Conservation (phyloP, 2,888 invertebrate species). For the Seira sanloemensis region DNA sequence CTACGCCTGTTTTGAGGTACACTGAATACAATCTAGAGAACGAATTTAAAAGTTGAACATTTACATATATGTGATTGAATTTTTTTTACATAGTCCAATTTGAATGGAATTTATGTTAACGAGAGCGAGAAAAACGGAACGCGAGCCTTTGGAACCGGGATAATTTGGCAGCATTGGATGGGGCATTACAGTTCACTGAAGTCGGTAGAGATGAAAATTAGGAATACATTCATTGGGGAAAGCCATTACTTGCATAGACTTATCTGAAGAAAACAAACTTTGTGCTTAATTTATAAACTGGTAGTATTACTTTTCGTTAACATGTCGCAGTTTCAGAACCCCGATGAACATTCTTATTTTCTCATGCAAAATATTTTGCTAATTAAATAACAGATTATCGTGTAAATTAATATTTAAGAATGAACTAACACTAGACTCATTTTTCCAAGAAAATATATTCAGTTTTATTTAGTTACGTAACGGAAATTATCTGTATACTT, state of each 20-base stretch:
- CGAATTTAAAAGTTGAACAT: neutral
- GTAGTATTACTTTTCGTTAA: neutral
- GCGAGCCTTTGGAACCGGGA: constrained; percentile 57
- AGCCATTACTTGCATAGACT: no score
- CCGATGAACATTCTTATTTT: no score
- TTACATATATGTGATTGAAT: neutral
- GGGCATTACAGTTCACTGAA: constrained; percentile 55
- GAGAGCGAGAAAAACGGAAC: constrained; percentile 18
- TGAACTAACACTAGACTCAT: neutral
- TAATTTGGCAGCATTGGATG: constrained; percentile 62
- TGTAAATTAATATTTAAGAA: no score
- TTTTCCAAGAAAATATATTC: no score
- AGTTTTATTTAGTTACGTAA: no score
- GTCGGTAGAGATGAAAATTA: constrained; percentile 60
- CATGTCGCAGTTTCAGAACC: neutral
- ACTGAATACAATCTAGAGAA: neutral
- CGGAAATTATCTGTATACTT: no score
- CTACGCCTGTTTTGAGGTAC: constrained; percentile 72
- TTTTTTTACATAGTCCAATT: constrained; percentile 51
- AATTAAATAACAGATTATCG: no score
- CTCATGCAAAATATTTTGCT: no score
- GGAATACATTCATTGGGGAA: constrained; percentile 54
- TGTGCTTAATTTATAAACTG: neutral
- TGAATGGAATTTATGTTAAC: constrained; percentile 56
- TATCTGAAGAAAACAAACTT: no score